Base-by-base conservation (phyloP, 2,888 invertebrate genomes). In the Caradrina kadenii region DNA sequence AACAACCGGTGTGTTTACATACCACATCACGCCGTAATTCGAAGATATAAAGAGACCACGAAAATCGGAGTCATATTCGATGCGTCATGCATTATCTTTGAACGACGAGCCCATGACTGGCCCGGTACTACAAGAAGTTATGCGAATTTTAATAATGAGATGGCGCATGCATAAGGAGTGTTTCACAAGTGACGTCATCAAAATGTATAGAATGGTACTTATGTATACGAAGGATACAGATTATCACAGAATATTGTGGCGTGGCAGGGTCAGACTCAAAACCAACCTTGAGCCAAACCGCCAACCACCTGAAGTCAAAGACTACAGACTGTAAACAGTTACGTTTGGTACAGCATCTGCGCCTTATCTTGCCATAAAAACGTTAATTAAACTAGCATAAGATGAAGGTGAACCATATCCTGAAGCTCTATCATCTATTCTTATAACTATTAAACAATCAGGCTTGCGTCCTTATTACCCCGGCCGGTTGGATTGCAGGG, bases 141-240 rank as follows among this genome's bases (percentile, higher is more conserved):
- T 62, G 39, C 19, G 70, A n/a, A 53, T 55, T 31, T 19, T 65
- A 7, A 19, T 65, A 42, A 64, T 49, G 48, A 45, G 58, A 60
- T 60, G 53, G 53, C 42, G 65, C 50, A 50, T 65, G 42, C 42
- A 59, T 15, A 50, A 58, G 45, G 63, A 39, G 19, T 60, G 53
- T 17, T 58, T 63, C 10, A 49, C 62, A 48, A 54, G 58, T 50
- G 63, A 72, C 48, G 54, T 60, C 21, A 60, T 55, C 11, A 72
- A 61, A 67, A 88, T 89, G 87, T 89, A 87, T 42, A 58, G 86
- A 42, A 73, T 78, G 74, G 74, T 88, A 35, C 61, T 72, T 19
- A 63, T 87, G 8, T 31, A 49, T 39, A 17, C 59, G 15, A 42
- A 63, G 13, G 59, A 73, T 55, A 53, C 31, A 19, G 58, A 67